Base-by-base conservation (phyloP, 2,888 invertebrate species). In the Carterocephalus palaemon region DNA sequence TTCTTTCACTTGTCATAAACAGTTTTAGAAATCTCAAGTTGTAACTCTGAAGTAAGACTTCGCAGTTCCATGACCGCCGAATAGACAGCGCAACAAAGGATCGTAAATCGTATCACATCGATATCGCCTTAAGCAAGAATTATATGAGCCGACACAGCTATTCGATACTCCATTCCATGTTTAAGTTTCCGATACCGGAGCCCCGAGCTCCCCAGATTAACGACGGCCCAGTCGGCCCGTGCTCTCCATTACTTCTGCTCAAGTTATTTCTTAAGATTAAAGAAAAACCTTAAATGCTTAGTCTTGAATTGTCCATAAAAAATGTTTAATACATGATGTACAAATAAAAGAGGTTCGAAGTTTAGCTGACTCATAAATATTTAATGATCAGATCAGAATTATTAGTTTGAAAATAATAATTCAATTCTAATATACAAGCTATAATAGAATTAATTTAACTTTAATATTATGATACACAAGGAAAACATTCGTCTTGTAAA, bases 371-470 rank as follows among this genome's bases (percentile, higher is more conserved):
- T 37, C 31, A 45, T 37, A 23, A 26, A 23, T 20, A 28, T 29
- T 19, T 45, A 45, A 45, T 45, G 36, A 37, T 45, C 43, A 45
- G 34, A 22, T 43, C n/a, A n/a, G n/a, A n/a, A n/a, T n/a, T n/a
- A n/a, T 43, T 36, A 36, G 34, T 43, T 23, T 7, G 12, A 36
- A 36, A 31, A 45, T 31, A 37, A 31, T 17, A 29, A 29, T 23
- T 43, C 22, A 29, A 16, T 43, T 43, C 43, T 43, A 43, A 22
- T 36, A n/a, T 43, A 43, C 43, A 45, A 29, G 37, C 29, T 36
- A 19, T 43, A 29, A 42, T 16, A 31, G 4, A 36, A 7, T 17
- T 23, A 32, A 29, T 23, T 15, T 16, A n/a, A n/a, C 31, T 45
- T 37, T 31, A 10, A 20, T 31, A 37, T 5, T 45, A 31, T 13